Conservation (phyloP, 2,797 vertebrate species). For the Pipistrellus pipistrellus region DNA sequence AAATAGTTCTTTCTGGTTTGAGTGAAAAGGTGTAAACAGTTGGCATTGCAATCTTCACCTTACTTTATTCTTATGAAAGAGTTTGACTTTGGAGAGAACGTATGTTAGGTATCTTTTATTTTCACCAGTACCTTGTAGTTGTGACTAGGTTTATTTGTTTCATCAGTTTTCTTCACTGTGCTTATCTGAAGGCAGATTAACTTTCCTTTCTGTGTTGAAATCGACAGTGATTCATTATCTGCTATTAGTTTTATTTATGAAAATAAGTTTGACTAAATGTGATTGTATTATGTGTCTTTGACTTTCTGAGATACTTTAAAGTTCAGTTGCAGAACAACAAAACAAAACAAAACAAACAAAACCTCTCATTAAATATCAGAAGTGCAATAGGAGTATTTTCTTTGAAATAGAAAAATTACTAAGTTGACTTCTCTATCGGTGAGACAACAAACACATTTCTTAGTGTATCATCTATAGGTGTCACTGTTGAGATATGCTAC, state of each 20-base stretch:
- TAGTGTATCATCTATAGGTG: slow-evolving; percentile 67
- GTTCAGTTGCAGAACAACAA: slow-evolving; percentile 28
- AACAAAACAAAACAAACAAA: background rate
- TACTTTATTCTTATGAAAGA: slow-evolving; percentile 64
- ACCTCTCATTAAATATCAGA: background rate
- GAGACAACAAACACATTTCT: background rate
- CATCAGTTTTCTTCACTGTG: slow-evolving; percentile 49
- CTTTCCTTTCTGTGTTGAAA: slow-evolving; percentile 57
- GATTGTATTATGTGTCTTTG: slow-evolving; percentile 28
- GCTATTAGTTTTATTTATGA: slow-evolving; percentile 63
- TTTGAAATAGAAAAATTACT: background rate
- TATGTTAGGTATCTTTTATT: background rate
- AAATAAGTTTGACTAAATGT: slow-evolving; percentile 39
- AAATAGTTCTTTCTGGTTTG: slow-evolving; percentile 19
- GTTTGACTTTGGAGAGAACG: slow-evolving; percentile 10
- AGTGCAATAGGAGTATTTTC: background rate
- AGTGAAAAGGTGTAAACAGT: slow-evolving; percentile 15
- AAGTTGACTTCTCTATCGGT: background rate
- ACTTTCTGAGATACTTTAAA: slow-evolving; percentile 33
- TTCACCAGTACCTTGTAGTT: slow-evolving; percentile 23
- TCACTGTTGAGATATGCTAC: slow-evolving; percentile 72
- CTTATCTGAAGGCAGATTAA: slow-evolving; percentile 60
- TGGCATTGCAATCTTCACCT: slow-evolving; percentile 63
- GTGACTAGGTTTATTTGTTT: slow-evolving; percentile 20
- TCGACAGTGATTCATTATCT: slow-evolving; percentile 54